Conservation (phyloP, 37 sponge, comb jelly and placozoan genomes). For the Chondrilla cf. caribensis region DNA sequence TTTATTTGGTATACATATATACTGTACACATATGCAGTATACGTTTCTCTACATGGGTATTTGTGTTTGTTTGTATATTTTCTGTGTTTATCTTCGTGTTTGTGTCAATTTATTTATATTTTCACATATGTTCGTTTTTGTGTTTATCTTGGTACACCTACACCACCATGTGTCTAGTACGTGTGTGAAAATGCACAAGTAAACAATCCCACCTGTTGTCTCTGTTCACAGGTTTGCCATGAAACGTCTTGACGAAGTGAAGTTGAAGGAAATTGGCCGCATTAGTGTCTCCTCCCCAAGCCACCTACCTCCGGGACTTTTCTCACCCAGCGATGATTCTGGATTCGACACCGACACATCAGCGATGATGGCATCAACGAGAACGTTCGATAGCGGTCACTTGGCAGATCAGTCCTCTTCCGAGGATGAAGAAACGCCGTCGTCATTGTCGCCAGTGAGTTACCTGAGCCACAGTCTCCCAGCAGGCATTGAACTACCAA, state of each 20-base stretch:
- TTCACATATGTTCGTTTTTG: no score
- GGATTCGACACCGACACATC: not conserved
- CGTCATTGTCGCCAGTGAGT: no score
- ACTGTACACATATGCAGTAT: no score
- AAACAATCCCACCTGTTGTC: not conserved
- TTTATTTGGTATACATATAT: no score
- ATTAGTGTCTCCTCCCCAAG: no score
- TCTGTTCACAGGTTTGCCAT: not conserved
- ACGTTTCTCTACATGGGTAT: conserved; percentile 26
- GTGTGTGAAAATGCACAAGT: not conserved
- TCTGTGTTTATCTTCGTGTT: no score
- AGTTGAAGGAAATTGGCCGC: no score
- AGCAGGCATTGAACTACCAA: no score
- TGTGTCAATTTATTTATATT: no score
- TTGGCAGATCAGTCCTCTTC: not conserved
- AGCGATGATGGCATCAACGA: not conserved
- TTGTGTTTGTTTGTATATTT: conserved; percentile 16
- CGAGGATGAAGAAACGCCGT: not conserved
- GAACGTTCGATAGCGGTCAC: not conserved
- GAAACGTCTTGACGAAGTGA: not conserved
- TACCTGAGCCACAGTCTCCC: no score
- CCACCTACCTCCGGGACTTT: not conserved
- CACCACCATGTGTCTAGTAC: no score
- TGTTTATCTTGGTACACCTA: no score
- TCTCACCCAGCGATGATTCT: not conserved